Conservation (phyloP, 2,888 invertebrate species). For the Thymelicus lineola region DNA sequence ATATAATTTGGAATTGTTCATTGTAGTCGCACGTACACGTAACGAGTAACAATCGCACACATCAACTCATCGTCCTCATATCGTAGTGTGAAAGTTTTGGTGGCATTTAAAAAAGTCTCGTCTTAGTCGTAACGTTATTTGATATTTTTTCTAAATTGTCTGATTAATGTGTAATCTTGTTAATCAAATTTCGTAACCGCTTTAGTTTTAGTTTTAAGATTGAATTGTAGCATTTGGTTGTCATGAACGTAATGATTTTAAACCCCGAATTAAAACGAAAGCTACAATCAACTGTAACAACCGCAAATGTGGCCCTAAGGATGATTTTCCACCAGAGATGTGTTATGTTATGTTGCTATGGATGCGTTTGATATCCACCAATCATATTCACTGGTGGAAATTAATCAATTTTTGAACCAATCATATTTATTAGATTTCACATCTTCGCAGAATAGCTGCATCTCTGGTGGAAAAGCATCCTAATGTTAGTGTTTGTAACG, state of each 20-base stretch:
- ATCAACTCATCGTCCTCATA: conserved; percentile 23
- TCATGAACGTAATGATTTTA: conserved; percentile 14
- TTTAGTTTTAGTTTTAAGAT: conserved; percentile 33
- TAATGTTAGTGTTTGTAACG: conserved; percentile 1
- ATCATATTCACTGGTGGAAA: too few relatives aligned
- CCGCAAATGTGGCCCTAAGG: background rate
- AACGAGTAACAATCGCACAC: conserved; percentile 34
- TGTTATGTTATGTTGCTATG: too few relatives aligned
- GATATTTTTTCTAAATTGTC: conserved; percentile 21
- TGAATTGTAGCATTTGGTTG: conserved; percentile 27
- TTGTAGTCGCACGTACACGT: conserved; percentile 33
- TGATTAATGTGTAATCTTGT: conserved; percentile 23
- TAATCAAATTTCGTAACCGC: conserved; percentile 29
- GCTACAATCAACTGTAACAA: background rate
- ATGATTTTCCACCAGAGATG: too few relatives aligned
- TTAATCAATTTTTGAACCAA: too few relatives aligned
- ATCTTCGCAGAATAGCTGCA: too few relatives aligned
- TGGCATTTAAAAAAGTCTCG: conserved; percentile 35
- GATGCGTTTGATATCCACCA: too few relatives aligned
- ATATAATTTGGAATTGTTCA: conserved; percentile 35
- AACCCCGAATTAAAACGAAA: conserved; percentile 26
- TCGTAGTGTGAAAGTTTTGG: conserved; percentile 32
- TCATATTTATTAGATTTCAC: too few relatives aligned
- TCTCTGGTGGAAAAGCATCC: too few relatives aligned
- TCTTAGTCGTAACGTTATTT: conserved; percentile 30